Conservation (phyloP, 2,797 vertebrate species). For the Esox masquinongy region DNA sequence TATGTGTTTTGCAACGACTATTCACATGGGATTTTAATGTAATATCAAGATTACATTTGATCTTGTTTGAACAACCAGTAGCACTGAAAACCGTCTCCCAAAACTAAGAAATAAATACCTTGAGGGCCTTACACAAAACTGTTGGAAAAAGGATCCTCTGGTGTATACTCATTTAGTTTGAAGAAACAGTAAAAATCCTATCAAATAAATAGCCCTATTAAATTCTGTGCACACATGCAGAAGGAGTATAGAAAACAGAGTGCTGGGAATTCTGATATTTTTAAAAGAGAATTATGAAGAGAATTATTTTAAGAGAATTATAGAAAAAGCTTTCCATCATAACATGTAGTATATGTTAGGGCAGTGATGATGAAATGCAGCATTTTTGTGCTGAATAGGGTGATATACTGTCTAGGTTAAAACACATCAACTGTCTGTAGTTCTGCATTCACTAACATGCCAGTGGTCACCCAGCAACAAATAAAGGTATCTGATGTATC, state of each 20-base stretch:
- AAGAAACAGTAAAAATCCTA: constrained; percentile 26
- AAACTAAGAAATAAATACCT: constrained; percentile 44
- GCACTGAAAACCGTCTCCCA: constrained; percentile 26
- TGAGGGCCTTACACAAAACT: constrained; percentile 49
- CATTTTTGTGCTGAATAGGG: constrained; percentile 49
- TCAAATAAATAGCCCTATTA: constrained; percentile 40
- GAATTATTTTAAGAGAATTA: constrained; percentile 32
- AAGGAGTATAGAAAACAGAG: background rate
- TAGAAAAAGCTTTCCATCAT: constrained; percentile 47
- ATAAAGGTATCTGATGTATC: background rate
- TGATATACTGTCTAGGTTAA: constrained; percentile 34
- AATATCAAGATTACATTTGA: constrained; percentile 3
- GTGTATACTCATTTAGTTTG: constrained; percentile 44
- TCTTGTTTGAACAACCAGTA: constrained; percentile 23
- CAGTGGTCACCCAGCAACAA: constrained; percentile 14
- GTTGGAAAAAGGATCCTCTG: constrained; percentile 44
- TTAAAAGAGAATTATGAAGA: constrained; percentile 42
- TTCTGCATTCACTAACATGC: constrained; percentile 6
- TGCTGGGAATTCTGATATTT: constrained; percentile 22
- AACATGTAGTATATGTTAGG: constrained; percentile 45
- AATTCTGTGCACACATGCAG: constrained; percentile 45
- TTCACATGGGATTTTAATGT: constrained; percentile 3
- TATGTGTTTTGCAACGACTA: background rate
- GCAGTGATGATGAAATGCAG: constrained; percentile 50
- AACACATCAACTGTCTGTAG: constrained; percentile 8